Conservation (phyloP, 2,888 invertebrate genomes). For the Tortricodes alternella region DNA sequence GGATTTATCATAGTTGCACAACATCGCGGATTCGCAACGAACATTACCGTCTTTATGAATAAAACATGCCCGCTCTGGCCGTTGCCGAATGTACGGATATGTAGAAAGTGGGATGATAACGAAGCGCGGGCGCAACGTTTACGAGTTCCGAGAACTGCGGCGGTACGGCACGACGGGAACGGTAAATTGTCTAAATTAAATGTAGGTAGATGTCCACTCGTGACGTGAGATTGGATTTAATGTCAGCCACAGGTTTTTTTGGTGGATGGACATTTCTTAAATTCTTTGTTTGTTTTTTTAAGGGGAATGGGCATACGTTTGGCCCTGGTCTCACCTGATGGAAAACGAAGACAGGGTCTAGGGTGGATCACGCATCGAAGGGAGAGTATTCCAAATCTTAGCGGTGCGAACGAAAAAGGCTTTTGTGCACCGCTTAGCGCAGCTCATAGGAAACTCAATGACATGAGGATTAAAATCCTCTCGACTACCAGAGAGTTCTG, state of each 20-base stretch:
- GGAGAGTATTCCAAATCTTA: no score
- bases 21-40: conserved; percentile 39
- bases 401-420: no score
- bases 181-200: conserved; percentile 71
- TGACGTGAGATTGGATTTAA: conserved; percentile 43
- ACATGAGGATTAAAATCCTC: no score
- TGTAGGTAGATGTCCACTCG: conserved; percentile 56
- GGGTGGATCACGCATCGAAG: no score
- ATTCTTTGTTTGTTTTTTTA: conserved; percentile 17
- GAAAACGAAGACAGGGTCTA: no score
- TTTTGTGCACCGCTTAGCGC: no score
- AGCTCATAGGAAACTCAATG: no score
- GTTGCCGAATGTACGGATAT: conserved; percentile 43
- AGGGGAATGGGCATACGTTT: no score
- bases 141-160: conserved; percentile 66
- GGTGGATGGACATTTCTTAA: conserved; percentile 19
- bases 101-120: conserved; percentile 61
- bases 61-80: conserved; percentile 46
- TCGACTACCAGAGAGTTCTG: no score
- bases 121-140: conserved; percentile 55
- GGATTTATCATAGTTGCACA: conserved; percentile 28
- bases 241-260: conserved; percentile 37
- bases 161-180: conserved; percentile 58
- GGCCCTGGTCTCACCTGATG: no score
- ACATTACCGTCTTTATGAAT: conserved; percentile 49